Conservation (phyloP, 2,113 vertebrate genomes). For the Hippotragus niger region DNA sequence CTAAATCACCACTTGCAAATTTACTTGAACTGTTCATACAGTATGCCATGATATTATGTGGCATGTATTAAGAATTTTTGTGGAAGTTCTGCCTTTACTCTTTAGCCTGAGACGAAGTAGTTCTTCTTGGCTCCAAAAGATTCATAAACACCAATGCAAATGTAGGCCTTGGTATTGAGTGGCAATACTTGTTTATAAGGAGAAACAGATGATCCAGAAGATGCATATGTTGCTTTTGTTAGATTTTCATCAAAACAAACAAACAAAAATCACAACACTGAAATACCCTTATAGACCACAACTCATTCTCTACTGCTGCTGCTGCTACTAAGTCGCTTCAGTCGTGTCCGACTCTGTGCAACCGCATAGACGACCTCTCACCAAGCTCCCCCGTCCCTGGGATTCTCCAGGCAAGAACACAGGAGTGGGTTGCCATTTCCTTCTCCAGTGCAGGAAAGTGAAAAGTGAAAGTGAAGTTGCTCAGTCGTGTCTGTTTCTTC, state of each 20-base stretch:
- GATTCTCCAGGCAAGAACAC: too few species aligned
- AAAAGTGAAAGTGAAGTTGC: too few species aligned
- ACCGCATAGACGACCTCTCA: too few species aligned
- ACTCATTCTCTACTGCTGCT: neutral
- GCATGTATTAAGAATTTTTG: neutral
- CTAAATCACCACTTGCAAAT: neutral
- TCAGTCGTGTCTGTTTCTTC: too few species aligned
- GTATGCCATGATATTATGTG: neutral
- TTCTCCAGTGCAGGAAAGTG: too few species aligned
- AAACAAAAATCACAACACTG: neutral
- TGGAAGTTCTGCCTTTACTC: neutral
- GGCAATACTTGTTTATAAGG: neutral
- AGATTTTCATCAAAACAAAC: constrained; percentile 37
- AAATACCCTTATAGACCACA: neutral
- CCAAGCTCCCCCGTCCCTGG: too few species aligned
- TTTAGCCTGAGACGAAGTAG: neutral
- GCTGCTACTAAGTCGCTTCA: too few species aligned
- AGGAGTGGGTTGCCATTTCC: too few species aligned
- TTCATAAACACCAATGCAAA: neutral
- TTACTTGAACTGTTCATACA: neutral
- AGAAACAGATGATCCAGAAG: constrained; percentile 7
- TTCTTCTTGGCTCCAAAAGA: neutral
- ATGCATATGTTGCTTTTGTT: neutral
- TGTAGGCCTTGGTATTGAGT: neutral
- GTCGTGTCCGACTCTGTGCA: too few species aligned